Conservation (phyloP, 2,888 invertebrate genomes). For the Limenitis camilla region DNA sequence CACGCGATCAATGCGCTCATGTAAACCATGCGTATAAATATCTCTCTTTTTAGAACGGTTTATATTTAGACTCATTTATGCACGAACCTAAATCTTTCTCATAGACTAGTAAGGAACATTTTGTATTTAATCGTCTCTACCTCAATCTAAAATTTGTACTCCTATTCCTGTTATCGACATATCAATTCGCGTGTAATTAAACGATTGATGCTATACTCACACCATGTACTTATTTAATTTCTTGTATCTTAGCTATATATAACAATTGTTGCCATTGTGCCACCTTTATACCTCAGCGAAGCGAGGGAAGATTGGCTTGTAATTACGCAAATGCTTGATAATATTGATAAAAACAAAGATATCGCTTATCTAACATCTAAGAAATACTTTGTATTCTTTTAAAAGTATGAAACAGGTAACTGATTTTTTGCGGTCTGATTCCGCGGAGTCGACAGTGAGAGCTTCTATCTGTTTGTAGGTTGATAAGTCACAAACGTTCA, state of each 20-base stretch:
- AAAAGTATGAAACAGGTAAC: conserved; percentile 19
- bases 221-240: too few species aligned
- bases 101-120: not conserved
- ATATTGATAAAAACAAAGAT: too few species aligned
- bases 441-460: conserved; percentile 30
- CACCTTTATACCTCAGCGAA: too few species aligned
- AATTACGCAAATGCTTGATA: too few species aligned
- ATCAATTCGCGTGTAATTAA: too few species aligned
- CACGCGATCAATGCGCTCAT: conserved; percentile 66
- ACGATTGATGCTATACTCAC: too few species aligned
- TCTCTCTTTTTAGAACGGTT: conserved; percentile 26
- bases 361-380: not conserved
- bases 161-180: too few species aligned
- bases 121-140: too few species aligned
- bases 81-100: conserved; percentile 1
- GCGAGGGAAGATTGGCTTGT: too few species aligned
- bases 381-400: conserved; percentile 8
- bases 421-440: conserved; percentile 27
- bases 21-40: conserved; percentile 47
- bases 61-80: conserved; percentile 18
- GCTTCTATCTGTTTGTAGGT: conserved; percentile 42
- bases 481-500: conserved; percentile 53
- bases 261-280: too few species aligned
- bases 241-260: too few species aligned
- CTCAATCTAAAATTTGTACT: too few species aligned